Base-by-base conservation (phyloP, 2,888 invertebrate species). In the Camptogramma bilineatum region DNA sequence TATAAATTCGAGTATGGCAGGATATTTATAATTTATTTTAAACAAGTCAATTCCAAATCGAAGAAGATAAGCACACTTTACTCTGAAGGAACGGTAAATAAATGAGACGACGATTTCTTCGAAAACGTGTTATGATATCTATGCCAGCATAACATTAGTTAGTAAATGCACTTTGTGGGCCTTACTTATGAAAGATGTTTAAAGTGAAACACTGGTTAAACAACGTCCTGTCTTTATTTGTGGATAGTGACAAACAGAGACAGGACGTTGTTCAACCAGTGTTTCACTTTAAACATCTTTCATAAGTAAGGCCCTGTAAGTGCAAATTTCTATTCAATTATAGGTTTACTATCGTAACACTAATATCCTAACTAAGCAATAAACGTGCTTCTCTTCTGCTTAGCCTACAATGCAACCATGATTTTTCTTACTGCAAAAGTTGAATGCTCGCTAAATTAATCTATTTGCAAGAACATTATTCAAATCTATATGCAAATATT, bases 311-410 rank as follows among this genome's bases (percentile, higher is more conserved):
- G 16, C 51, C 31, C 31, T 18, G 55, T 31, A 31, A 47, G 55
- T 48, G 48, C 31, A 48, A 31, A 56, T 56, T 56, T 17, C 48
- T 34, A 16, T 48, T 19, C n/a, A 47, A 47, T 34, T 48, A 34
- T 55, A 47, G 31, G 28, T 28, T 28, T 28, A 28, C 28, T 4
- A 52, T 52, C 31, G 17, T 39, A 39, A 39, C 18, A 47, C 46
- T 17, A 51, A 31, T 10, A n/a, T n/a, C n/a, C n/a, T n/a, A n/a
- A n/a, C 34, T 53, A 21, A 16, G 42, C 46, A 54, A 46, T 39
- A 18, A 13, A 24, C 42, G 5, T 44, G 53, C 24, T 44, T 53
- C 24, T 42, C 16, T 42, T 44, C 0, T 24, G 42, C 34, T 13
- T 13, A 13, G 3, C 34, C 34, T 39, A 13, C 34, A 39, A 13